Percentiles rank a stretch among this genome's conserved stretches.
Evolutionary conservation across 2,113 vertebrate genomes (phyloP).

Genomic region (Narcine bancroftii): DNA sequence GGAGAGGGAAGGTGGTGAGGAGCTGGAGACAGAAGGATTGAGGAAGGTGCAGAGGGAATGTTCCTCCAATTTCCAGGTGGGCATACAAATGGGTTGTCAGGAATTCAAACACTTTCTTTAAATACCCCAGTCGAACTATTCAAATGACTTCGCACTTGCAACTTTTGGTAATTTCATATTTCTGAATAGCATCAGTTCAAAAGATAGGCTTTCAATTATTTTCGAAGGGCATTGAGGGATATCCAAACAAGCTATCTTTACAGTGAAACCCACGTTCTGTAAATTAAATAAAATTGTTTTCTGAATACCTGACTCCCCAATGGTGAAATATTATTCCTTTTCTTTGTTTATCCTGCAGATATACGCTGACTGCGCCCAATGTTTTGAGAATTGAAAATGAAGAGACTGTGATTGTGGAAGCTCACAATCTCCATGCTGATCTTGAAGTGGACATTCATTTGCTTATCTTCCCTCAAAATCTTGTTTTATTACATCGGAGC

Average conservation of each 20-base stretch:
- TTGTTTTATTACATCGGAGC: constrained; percentile 38
- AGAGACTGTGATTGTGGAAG: constrained; percentile 51
- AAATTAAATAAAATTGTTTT: no score
- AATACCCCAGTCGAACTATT: no score
- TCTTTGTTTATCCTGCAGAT: constrained; percentile 42
- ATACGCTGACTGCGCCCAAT: constrained; percentile 48
- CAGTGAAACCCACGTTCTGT: no score
- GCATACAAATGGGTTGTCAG: no score
- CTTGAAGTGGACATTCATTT: constrained; percentile 39
- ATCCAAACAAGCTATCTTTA: not conserved
- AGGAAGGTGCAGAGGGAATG: no score
- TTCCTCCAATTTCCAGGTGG: no score
- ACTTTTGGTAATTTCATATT: no score
- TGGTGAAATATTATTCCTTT: not conserved
- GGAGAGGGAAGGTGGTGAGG: no score
- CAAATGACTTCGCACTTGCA: no score
- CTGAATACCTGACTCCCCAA: not conserved
- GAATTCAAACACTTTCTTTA: no score
- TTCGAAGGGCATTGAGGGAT: not conserved
- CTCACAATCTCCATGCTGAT: accelerated
- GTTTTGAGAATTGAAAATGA: constrained; percentile 48
- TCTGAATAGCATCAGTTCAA: no score
- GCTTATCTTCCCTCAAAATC: constrained; percentile 49
- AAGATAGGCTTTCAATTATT: not conserved
- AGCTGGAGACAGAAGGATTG: no score